Conservation (phyloP, 2,797 vertebrate genomes). For the Synaphobranchus kaupii region DNA sequence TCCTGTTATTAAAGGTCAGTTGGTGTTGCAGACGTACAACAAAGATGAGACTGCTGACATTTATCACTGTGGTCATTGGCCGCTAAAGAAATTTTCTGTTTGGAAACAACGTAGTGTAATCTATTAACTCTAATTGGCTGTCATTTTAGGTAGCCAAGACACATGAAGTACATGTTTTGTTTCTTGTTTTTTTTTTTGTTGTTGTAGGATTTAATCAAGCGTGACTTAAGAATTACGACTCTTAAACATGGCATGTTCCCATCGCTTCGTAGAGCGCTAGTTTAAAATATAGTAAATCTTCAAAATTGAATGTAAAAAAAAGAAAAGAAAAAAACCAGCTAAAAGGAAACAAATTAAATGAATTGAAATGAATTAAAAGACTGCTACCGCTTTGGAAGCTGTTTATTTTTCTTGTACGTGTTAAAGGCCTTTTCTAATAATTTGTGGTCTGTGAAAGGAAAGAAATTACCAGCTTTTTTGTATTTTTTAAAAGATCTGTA, state of each 20-base stretch:
- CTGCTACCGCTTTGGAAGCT: not conserved
- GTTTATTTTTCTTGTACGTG: not conserved
- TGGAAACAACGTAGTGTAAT: not conserved
- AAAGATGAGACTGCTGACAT: not conserved
- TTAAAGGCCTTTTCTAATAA: not conserved
- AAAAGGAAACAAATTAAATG: not conserved
- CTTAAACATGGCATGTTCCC: not conserved
- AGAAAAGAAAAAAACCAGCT: not conserved
- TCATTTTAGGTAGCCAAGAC: constrained; percentile 6
- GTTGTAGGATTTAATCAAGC: not conserved
- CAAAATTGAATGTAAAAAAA: not conserved
- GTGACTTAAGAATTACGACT: not conserved
- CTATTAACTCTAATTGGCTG: not conserved
- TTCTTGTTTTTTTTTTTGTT: not conserved
- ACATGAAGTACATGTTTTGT: not conserved
- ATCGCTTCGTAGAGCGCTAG: not conserved
- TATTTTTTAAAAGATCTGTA: not conserved
- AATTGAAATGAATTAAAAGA: too few species aligned
- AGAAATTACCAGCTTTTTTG: not conserved
- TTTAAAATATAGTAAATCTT: not conserved
- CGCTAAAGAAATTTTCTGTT: constrained; percentile 7
- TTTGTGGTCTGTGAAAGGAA: not conserved
- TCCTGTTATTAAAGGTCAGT: constrained; percentile 22
- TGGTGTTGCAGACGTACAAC: not conserved
- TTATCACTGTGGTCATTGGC: constrained; percentile 5